These are phyloP conservation scores for Tringa solitaria DNA, from an alignment of 2,113 vertebrate genomes.

Conservation along the genomic window DNA sequence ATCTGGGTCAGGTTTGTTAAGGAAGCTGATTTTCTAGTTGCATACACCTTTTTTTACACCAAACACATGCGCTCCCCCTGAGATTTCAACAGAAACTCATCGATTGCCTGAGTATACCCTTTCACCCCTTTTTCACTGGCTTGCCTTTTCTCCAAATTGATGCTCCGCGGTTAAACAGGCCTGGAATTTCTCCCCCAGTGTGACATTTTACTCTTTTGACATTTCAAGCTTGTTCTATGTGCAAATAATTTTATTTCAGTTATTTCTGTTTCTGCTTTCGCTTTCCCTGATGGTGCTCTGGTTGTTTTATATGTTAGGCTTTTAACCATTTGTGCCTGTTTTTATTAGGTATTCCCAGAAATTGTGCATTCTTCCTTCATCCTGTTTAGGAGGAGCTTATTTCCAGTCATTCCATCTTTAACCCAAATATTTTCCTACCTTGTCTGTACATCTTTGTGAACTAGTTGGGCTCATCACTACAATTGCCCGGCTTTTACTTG, in stretches of 20 bases:
- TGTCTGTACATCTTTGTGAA: not conserved
- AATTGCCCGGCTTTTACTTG: not conserved
- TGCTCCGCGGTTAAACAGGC: not conserved
- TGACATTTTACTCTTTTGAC: not conserved
- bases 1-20: not conserved
- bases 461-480: not conserved
- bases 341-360: not conserved
- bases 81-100: not conserved
- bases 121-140: not conserved
- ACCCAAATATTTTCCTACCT: not conserved
- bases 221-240: not conserved
- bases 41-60: not conserved
- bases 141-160: not conserved
- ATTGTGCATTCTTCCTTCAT: not conserved
- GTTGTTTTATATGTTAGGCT: not conserved
- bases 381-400: not conserved
- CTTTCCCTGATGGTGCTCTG: not conserved
- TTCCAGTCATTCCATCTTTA: not conserved
- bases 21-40: not conserved
- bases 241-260: not conserved
- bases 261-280: slow-evolving; percentile 23
- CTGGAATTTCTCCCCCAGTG: not conserved
- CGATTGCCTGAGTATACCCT: not conserved
- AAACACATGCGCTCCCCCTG: not conserved
- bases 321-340: not conserved